phyloP scores from a whole-genome alignment of 1,140 invertebrate genomes.

The Venturia canescens region DNA sequence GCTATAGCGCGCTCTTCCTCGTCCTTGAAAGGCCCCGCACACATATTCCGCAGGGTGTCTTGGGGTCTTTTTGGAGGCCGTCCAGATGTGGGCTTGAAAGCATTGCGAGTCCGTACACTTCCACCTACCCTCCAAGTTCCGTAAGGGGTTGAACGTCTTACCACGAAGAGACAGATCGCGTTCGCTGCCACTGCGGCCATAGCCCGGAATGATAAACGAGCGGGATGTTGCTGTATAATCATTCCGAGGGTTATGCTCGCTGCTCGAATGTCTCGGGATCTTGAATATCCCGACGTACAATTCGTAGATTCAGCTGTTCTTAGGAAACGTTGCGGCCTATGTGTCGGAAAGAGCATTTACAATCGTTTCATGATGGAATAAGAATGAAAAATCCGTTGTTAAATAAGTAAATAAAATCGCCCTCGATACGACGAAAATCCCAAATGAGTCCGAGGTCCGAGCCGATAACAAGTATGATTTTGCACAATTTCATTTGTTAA shows the following conservation, averaged over 20 bases:
- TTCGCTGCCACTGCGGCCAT: slow-evolving; percentile 60
- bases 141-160: slow-evolving; percentile 70
- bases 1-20: background rate
- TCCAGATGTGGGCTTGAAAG: slow-evolving; percentile 67
- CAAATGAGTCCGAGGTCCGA: no score
- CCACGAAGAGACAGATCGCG: slow-evolving; percentile 69
- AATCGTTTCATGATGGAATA: background rate
- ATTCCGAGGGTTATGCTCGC: slow-evolving; percentile 45
- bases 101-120: slow-evolving; percentile 39
- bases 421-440: no score
- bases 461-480: no score
- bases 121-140: slow-evolving; percentile 49
- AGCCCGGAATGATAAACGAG: slow-evolving; percentile 68
- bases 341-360: background rate
- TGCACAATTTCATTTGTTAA: no score
- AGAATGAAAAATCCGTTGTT: background rate
- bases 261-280: slow-evolving; percentile 15
- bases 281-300: slow-evolving; percentile 21
- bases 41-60: slow-evolving; percentile 66
- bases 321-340: background rate
- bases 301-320: slow-evolving; percentile 10
- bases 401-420: background rate
- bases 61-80: slow-evolving; percentile 69
- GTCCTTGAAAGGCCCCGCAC: slow-evolving; percentile 47
- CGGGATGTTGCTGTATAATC: slow-evolving; percentile 71